These are phyloP conservation scores for Blennius ocellaris DNA, from an alignment of 2,113 vertebrate species.

Conservation along the genomic window DNA sequence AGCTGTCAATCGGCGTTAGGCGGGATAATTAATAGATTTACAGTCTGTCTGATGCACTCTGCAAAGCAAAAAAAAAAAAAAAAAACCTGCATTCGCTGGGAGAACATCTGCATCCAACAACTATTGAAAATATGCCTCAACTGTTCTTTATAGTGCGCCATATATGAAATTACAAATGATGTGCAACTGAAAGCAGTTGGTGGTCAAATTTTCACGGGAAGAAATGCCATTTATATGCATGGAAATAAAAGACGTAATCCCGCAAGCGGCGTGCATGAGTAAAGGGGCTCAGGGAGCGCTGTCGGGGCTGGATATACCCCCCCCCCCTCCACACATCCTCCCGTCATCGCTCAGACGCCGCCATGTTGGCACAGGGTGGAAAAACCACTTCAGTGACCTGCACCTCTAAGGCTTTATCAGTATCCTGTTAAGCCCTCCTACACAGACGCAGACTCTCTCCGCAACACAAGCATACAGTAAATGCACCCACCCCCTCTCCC, in stretches of 20 bases:
- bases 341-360: not conserved
- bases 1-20: conserved; percentile 66
- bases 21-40: conserved; percentile 60
- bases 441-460: conserved; percentile 16
- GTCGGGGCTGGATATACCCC: not conserved
- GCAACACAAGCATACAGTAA: not conserved
- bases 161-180: too few relatives aligned
- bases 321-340: too few relatives aligned
- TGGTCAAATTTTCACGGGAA: not conserved
- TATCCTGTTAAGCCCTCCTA: conserved; percentile 15
- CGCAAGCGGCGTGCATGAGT: not conserved
- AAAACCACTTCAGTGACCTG: conserved; percentile 17
- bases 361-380: not conserved
- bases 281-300: not conserved
- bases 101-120: conserved; percentile 15
- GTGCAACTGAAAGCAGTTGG: not conserved
- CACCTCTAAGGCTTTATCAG: conserved; percentile 15
- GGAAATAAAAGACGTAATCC: not conserved
- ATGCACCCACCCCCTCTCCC: not conserved
- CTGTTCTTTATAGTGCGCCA: not conserved
- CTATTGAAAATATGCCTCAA: conserved; percentile 6
- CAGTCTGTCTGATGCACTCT: not conserved
- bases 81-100: not conserved
- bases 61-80: conserved; percentile 18
- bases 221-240: not conserved